A percentile compares a stretch with the other conserved stretches of the same genome.
Evolutionary conservation across 1,140 invertebrate species (phyloP).

Genomic region (Eumeta japonica): DNA sequence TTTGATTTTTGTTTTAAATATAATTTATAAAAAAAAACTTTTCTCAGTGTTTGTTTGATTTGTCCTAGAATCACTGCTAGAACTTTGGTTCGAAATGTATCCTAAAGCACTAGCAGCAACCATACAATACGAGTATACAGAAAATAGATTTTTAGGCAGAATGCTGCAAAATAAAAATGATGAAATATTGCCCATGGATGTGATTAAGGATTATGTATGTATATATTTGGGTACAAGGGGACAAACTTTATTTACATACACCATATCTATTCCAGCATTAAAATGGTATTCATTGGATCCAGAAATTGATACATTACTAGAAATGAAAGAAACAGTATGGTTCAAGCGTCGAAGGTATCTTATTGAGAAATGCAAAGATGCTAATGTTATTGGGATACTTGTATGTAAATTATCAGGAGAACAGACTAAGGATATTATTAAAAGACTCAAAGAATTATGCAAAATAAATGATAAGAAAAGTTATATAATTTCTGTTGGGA

Average conservation of each 20-base stretch:
- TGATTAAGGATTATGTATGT: no score
- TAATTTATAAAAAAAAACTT: constrained; percentile 7
- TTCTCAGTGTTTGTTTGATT: constrained; percentile 6
- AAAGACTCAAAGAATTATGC: constrained; percentile 70
- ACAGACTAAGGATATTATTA: constrained; percentile 78
- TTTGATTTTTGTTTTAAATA: constrained; percentile 3
- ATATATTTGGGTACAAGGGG: constrained; percentile 54
- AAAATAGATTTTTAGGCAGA: not conserved
- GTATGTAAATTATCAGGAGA: constrained; percentile 83
- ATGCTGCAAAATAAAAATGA: not conserved
- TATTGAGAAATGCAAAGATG: constrained; percentile 87
- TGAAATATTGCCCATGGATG: not conserved
- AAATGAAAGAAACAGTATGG: constrained; percentile 56
- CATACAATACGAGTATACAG: no score
- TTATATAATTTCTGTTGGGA: constrained; percentile 90
- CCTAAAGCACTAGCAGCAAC: no score
- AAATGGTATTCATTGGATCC: constrained; percentile 56
- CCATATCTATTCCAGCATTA: constrained; percentile 42
- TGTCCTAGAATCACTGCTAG: no score
- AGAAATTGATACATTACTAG: constrained; percentile 29
- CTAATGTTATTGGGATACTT: constrained; percentile 81
- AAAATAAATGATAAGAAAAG: constrained; percentile 77
- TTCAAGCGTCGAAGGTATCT: constrained; percentile 80
- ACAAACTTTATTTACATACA: constrained; percentile 58
- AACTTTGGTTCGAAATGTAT: no score